A percentile compares a stretch with the other conserved stretches of the same genome.
Conservation (phyloP, 2,113 vertebrate genomes). For the Oplegnathus fasciatus region DNA sequence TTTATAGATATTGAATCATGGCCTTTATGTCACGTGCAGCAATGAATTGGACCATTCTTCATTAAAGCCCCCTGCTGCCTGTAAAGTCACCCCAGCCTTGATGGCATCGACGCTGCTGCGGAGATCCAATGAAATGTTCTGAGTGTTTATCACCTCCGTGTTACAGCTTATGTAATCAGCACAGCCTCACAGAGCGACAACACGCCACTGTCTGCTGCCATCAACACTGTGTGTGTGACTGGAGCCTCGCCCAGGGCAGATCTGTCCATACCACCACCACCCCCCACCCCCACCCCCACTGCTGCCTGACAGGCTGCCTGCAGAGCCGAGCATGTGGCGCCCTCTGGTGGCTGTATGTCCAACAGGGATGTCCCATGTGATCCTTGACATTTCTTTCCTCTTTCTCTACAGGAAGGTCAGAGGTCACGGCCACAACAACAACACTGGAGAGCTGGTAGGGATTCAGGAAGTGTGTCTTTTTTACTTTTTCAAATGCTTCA, state of each 20-base stretch:
- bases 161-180: constrained; percentile 34
- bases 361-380: not conserved
- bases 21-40: not conserved
- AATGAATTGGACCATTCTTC: not conserved
- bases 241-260: constrained; percentile 36
- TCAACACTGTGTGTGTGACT: constrained; percentile 12
- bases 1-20: no score
- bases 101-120: not conserved
- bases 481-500: not conserved
- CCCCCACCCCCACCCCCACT: no score
- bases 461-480: not conserved
- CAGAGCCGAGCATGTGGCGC: constrained; percentile 22
- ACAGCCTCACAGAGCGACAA: constrained; percentile 2
- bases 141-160: constrained; percentile 25
- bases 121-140: constrained; percentile 14
- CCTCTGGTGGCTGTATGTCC: constrained; percentile 52
- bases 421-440: not conserved
- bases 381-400: not conserved
- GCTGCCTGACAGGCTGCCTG: not conserved
- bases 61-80: not conserved
- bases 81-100: not conserved
- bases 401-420: not conserved
- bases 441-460: not conserved
- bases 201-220: constrained; percentile 26
- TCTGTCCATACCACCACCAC: not conserved